Evolutionary conservation across 2,888 invertebrate genomes (phyloP).

Genomic region (Micropterix aruncella): DNA sequence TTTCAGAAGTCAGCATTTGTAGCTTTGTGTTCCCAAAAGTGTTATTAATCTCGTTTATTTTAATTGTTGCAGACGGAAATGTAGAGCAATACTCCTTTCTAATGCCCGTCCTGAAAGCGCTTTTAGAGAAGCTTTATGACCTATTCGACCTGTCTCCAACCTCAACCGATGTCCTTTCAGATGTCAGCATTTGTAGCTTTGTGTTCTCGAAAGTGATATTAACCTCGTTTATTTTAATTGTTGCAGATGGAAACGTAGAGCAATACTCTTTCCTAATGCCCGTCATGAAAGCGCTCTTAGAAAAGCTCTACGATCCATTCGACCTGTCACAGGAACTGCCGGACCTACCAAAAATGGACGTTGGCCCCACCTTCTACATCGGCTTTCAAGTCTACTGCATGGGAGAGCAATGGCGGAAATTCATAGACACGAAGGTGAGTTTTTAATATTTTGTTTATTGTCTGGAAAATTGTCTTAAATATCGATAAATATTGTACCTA

Average conservation of each 20-base stretch:
- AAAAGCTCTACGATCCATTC: slow-evolving; percentile 27
- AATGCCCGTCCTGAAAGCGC: slow-evolving; percentile 44
- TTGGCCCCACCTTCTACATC: slow-evolving; percentile 43
- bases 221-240: too few relatives aligned
- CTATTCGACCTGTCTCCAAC: slow-evolving; percentile 20
- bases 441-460: background rate
- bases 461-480: too few relatives aligned
- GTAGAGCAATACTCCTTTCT: slow-evolving; percentile 45
- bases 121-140: slow-evolving; percentile 35
- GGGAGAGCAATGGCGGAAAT: slow-evolving; percentile 37
- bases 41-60: background rate
- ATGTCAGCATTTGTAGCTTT: background rate
- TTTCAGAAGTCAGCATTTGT: too few relatives aligned
- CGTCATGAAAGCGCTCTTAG: slow-evolving; percentile 43
- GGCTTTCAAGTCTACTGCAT: slow-evolving; percentile 41
- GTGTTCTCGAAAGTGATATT: too few relatives aligned
- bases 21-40: too few relatives aligned
- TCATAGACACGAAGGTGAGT: slow-evolving; percentile 35
- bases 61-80: slow-evolving; percentile 22
- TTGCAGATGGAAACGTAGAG: slow-evolving; percentile 31
- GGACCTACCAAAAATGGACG: slow-evolving; percentile 33
- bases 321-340: slow-evolving; percentile 24
- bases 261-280: slow-evolving; percentile 47
- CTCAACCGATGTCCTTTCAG: background rate
- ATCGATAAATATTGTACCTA: too few relatives aligned